phyloP scores from a whole-genome alignment of 2,797 vertebrate species.

The Gallinago stenura region DNA sequence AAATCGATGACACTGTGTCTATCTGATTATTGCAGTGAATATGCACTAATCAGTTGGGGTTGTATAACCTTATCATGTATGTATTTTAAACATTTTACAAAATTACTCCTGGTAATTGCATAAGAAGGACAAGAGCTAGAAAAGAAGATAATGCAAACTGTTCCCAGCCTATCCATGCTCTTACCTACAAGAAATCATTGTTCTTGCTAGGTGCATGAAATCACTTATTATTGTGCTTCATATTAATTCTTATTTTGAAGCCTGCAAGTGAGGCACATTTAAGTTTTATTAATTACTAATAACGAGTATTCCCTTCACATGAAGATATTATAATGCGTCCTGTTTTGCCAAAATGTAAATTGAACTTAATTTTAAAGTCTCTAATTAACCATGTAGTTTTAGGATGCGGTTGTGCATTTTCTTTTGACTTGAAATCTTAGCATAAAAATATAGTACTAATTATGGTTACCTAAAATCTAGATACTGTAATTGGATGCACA shows the following conservation, averaged over 20 bases:
- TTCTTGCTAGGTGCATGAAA: not conserved
- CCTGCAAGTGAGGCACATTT: not conserved
- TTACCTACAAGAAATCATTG: not conserved
- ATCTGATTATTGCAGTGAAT: not conserved
- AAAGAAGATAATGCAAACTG: not conserved
- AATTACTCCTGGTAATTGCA: not conserved
- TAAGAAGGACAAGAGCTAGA: not conserved
- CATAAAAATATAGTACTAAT: not conserved
- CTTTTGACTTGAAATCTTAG: slow-evolving; percentile 2
- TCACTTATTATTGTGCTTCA: not conserved
- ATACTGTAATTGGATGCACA: slow-evolving; percentile 8
- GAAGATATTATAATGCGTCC: not conserved
- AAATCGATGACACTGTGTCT: not conserved
- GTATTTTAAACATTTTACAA: not conserved
- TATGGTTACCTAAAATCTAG: slow-evolving; percentile 10
- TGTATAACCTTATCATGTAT: not conserved
- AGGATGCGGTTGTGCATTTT: not conserved
- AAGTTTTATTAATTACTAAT: slow-evolving; percentile 45
- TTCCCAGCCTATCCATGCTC: not conserved
- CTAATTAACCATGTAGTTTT: not conserved
- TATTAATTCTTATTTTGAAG: slow-evolving; percentile 33
- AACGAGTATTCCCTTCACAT: not conserved
- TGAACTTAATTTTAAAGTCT: slow-evolving; percentile 21
- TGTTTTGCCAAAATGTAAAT: slow-evolving; percentile 13
- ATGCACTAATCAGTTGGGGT: not conserved